Conservation (phyloP, 1,140 invertebrate species). For the Drosophila tani region DNA sequence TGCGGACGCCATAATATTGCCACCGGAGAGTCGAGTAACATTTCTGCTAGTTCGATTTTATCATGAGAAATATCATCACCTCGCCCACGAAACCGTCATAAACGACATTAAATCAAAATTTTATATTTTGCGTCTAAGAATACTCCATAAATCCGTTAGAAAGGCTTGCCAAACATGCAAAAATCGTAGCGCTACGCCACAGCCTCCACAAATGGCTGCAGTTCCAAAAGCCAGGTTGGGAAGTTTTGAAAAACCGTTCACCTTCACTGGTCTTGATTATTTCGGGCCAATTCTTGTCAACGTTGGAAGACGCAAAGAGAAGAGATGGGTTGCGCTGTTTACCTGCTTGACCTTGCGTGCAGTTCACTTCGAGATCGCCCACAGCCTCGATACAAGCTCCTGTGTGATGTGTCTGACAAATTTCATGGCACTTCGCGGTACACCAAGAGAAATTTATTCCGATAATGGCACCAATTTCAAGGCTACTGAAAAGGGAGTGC, state of each 20-base stretch:
- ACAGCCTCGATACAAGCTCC: slow-evolving; percentile 4
- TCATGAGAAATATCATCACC: no score
- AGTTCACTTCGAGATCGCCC: slow-evolving; percentile 3
- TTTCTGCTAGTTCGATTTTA: no score
- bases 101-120: no score
- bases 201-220: background rate
- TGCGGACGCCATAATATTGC: no score
- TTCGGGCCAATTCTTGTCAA: slow-evolving; percentile 6
- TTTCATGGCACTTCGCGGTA: background rate
- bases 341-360: slow-evolving; percentile 1
- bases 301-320: background rate
- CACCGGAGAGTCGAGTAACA: no score
- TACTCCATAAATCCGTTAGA: no score
- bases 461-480: slow-evolving; percentile 13
- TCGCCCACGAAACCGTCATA: no score
- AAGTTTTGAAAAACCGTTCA: slow-evolving; percentile 7
- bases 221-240: background rate
- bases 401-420: slow-evolving; percentile 9
- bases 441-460: slow-evolving; percentile 12
- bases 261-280: slow-evolving; percentile 2
- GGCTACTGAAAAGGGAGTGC: slow-evolving; percentile 3
- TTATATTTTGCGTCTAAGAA: no score
- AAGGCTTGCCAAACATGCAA: no score
- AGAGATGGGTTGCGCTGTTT: slow-evolving; percentile 1
- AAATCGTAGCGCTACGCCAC: slow-evolving; percentile 1